A percentile compares a stretch with the other conserved stretches of the same genome.
Evolutionary conservation across 2,888 invertebrate species (phyloP).

Genomic region (Hirtodrosophila alboralis): DNA sequence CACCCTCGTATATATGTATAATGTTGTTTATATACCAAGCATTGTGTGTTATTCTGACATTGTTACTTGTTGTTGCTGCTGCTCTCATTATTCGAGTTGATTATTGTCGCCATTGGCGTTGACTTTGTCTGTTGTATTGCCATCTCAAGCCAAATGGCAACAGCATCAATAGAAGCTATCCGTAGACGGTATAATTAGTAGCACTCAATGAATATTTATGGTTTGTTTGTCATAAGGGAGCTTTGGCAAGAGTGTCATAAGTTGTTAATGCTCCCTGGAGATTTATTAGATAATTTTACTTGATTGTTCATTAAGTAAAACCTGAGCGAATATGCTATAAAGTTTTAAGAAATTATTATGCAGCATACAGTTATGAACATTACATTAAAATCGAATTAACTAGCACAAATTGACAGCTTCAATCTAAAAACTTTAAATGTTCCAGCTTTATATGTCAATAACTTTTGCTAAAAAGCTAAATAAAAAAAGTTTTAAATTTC

Average conservation of each 20-base stretch:
- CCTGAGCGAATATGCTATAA: too few relatives aligned
- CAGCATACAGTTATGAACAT: too few relatives aligned
- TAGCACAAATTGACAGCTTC: too few relatives aligned
- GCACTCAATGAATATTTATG: conserved; percentile 70
- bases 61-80: conserved; percentile 24
- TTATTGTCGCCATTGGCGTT: conserved; percentile 55
- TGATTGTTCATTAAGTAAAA: background rate
- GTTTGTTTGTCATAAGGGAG: conserved; percentile 14
- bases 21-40: conserved; percentile 14
- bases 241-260: conserved; percentile 28
- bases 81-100: conserved; percentile 52
- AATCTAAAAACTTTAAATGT: too few relatives aligned
- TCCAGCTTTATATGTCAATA: too few relatives aligned
- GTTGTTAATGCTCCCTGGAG: conserved; percentile 15
- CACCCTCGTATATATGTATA: background rate
- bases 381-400: too few relatives aligned
- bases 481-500: conserved; percentile 24
- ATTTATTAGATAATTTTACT: conserved; percentile 1
- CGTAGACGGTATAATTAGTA: conserved; percentile 55
- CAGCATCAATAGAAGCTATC: conserved; percentile 13
- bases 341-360: background rate
- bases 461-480: background rate
- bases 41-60: too few relatives aligned
- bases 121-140: conserved; percentile 27
- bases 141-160: conserved; percentile 9